Percentiles rank a stretch among this genome's conserved stretches.
phyloP scores from a whole-genome alignment of 2,888 invertebrate genomes.

The Idaea aversata region DNA sequence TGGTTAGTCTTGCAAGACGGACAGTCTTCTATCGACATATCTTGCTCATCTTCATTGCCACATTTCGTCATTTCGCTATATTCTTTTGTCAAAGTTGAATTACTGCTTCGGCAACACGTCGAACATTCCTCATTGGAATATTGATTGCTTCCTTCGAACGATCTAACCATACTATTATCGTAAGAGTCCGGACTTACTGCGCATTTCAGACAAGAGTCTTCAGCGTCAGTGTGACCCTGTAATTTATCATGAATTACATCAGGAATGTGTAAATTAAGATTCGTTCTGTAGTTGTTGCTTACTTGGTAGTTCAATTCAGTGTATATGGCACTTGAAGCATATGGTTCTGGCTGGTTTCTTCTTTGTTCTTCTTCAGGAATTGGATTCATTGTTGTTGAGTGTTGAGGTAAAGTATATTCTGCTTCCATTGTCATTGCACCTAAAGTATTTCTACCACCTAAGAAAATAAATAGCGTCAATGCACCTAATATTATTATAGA shows the following conservation, averaged over 20 bases:
- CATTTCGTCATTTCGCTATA: slow-evolving; percentile 77
- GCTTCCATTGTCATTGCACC: slow-evolving; percentile 73
- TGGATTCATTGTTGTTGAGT: slow-evolving; percentile 56
- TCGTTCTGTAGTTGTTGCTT: slow-evolving; percentile 18
- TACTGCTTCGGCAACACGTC: slow-evolving; percentile 72
- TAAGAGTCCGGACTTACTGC: slow-evolving; percentile 79
- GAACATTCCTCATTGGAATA: slow-evolving; percentile 76
- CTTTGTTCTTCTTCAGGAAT: slow-evolving; percentile 61
- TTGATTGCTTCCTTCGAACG: slow-evolving; percentile 70
- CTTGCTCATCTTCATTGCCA: slow-evolving; percentile 68
- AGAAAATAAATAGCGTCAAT: slow-evolving; percentile 13
- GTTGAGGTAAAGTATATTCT: slow-evolving; percentile 73
- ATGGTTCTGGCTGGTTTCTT: slow-evolving; percentile 82
- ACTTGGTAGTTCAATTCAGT: slow-evolving; percentile 75
- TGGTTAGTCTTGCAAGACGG: slow-evolving; percentile 72
- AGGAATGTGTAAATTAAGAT: slow-evolving; percentile 15
- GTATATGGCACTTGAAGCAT: slow-evolving; percentile 86
- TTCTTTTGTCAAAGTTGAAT: slow-evolving; percentile 71
- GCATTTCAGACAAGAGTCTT: slow-evolving; percentile 78
- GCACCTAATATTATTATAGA: slow-evolving; percentile 3
- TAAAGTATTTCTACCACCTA: slow-evolving; percentile 60
- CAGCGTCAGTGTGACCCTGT: slow-evolving; percentile 73
- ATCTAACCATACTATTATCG: slow-evolving; percentile 75
- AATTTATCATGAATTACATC: slow-evolving; percentile 28
- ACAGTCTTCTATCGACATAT: slow-evolving; percentile 71